phyloP scores from a whole-genome alignment of 2,888 invertebrate genomes.

The Rhamnusium bicolor region DNA sequence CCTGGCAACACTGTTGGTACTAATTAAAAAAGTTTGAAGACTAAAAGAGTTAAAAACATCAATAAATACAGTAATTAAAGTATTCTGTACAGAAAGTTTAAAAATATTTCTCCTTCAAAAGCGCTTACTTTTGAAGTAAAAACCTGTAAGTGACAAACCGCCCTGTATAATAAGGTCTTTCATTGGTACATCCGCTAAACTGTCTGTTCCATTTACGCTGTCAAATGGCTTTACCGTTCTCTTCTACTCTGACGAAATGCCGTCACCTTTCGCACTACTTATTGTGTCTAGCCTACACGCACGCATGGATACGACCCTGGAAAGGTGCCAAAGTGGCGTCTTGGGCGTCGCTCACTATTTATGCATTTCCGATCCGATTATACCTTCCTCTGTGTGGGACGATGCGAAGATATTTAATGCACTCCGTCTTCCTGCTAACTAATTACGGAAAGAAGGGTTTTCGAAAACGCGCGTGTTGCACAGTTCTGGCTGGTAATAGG shows the following conservation, averaged over 20 bases:
- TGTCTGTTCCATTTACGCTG: conserved; percentile 13
- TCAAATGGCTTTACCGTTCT: conserved; percentile 9
- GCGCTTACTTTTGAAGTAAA: neutral
- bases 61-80: no score
- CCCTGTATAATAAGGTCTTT: neutral
- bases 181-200: conserved; percentile 9
- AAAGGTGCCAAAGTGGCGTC: conserved; percentile 59
- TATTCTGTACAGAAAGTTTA: no score
- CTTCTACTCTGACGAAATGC: conserved; percentile 28
- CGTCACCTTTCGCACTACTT: conserved; percentile 53
- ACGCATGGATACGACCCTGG: conserved; percentile 57
- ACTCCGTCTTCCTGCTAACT: conserved; percentile 18
- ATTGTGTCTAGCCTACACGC: conserved; percentile 61
- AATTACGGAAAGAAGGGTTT: neutral
- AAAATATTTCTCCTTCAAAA: no score
- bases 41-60: no score
- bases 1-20: no score
- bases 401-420: conserved; percentile 6
- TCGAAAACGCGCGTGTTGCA: neutral
- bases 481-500: conserved; percentile 13
- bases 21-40: no score
- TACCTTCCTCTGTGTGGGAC: conserved; percentile 12
- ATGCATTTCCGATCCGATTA: conserved; percentile 49
- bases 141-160: neutral
- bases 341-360: conserved; percentile 58